A percentile compares a stretch with the other conserved stretches of the same genome.
phyloP scores from a whole-genome alignment of 2,113 vertebrate genomes.

The Gallinago paraguaiae region DNA sequence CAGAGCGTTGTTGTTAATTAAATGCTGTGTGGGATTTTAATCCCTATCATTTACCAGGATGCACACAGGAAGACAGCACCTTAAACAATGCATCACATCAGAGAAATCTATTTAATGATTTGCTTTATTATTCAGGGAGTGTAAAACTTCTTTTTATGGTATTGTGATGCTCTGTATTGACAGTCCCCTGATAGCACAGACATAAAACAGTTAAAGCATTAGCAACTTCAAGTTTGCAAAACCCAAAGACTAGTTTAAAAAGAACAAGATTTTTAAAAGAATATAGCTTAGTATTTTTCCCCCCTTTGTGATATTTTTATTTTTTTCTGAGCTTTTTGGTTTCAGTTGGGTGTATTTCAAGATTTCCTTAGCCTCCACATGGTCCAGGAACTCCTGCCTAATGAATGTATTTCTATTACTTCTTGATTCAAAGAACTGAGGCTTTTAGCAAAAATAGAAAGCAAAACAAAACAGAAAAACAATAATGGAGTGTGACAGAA shows the following conservation, averaged over 20 bases:
- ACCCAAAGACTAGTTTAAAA: neutral
- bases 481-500: neutral
- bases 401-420: neutral
- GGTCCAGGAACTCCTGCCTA: neutral
- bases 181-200: neutral
- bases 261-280: neutral
- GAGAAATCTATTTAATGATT: slow-evolving; percentile 39
- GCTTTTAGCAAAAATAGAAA: neutral
- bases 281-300: fast-evolving
- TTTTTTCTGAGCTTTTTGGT: neutral
- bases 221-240: neutral
- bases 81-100: slow-evolving; percentile 1
- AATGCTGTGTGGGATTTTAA: slow-evolving; percentile 27
- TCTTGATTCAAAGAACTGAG: neutral
- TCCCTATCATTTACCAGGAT: slow-evolving; percentile 24
- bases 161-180: neutral
- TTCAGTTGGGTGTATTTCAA: neutral
- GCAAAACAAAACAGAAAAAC: fast-evolving
- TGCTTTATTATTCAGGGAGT: neutral
- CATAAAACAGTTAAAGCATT: neutral
- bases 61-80: slow-evolving; percentile 5
- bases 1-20: slow-evolving; percentile 28
- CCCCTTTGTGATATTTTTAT: neutral
- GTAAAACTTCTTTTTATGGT: neutral
- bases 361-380: neutral